Conservation (phyloP, 1,140 invertebrate genomes). For the Oncopodura yosiiana region DNA sequence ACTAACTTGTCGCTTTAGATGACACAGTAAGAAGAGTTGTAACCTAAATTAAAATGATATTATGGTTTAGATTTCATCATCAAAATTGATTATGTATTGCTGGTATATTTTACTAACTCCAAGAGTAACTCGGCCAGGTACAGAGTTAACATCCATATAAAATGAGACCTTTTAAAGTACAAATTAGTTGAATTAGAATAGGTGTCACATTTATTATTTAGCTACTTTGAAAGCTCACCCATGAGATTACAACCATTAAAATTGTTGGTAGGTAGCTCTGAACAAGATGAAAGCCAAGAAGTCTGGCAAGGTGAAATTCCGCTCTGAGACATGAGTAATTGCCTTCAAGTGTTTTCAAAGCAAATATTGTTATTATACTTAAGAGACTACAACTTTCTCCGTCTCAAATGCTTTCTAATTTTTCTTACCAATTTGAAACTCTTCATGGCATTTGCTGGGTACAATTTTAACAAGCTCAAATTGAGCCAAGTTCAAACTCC, state of each 20-base stretch:
- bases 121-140: constrained; percentile 52
- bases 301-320: constrained; percentile 47
- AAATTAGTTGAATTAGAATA: too few relatives aligned
- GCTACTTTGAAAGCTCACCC: too few relatives aligned
- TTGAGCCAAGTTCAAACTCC: constrained; percentile 45
- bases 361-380: too few relatives aligned
- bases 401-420: neutral
- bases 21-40: constrained; percentile 50
- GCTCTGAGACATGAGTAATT: constrained; percentile 51
- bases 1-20: constrained; percentile 46
- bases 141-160: constrained; percentile 54
- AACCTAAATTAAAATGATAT: too few relatives aligned
- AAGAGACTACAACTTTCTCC: neutral
- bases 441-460: constrained; percentile 39
- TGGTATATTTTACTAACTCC: too few relatives aligned
- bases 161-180: too few relatives aligned
- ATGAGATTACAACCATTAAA: constrained; percentile 55
- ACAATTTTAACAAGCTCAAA: constrained; percentile 44
- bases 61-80: too few relatives aligned
- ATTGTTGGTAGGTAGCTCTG: constrained; percentile 55
- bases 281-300: constrained; percentile 52
- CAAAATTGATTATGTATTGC: neutral
- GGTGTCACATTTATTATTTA: too few relatives aligned
- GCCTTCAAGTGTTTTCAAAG: too few relatives aligned
- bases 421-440: constrained; percentile 44